Percentiles rank a stretch among this genome's conserved stretches.
Conservation (phyloP, 2,113 vertebrate species). For the Syrmaticus mikado region DNA sequence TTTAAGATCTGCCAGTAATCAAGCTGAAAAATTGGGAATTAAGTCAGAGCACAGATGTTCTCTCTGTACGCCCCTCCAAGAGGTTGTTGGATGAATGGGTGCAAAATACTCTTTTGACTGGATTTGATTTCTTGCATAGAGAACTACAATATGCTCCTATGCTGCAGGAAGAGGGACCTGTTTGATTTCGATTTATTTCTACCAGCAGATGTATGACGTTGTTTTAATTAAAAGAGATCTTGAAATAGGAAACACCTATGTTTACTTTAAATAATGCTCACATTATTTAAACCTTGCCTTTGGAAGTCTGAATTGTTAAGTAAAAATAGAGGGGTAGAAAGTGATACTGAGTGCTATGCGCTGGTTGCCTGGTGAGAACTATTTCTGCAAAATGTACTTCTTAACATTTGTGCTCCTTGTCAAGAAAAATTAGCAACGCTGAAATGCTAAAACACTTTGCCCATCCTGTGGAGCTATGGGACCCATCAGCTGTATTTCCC, state of each 20-base stretch:
- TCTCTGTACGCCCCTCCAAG: not conserved
- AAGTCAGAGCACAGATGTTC: constrained; percentile 47
- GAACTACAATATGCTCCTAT: not conserved
- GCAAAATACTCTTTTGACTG: constrained; percentile 18
- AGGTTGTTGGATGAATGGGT: constrained; percentile 36
- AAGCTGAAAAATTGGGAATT: constrained; percentile 21
- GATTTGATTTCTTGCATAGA: not conserved
- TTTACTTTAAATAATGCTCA: not conserved
- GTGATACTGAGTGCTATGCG: fast-evolving
- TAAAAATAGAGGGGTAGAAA: not conserved
- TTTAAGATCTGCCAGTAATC: constrained; percentile 44
- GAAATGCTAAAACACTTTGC: not conserved
- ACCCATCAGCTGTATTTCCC: not conserved
- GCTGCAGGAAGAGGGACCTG: not conserved
- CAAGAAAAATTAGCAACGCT: not conserved
- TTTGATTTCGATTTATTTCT: constrained; percentile 6
- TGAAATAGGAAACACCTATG: not conserved
- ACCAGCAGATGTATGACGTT: not conserved
- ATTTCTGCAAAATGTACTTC: not conserved
- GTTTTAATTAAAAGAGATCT: not conserved
- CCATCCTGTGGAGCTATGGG: not conserved
- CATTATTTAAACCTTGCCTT: not conserved
- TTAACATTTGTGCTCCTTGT: not conserved
- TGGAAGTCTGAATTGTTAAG: not conserved
- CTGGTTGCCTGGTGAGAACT: not conserved